Conservation (phyloP, 2,888 invertebrate genomes). For the Noctua comes region DNA sequence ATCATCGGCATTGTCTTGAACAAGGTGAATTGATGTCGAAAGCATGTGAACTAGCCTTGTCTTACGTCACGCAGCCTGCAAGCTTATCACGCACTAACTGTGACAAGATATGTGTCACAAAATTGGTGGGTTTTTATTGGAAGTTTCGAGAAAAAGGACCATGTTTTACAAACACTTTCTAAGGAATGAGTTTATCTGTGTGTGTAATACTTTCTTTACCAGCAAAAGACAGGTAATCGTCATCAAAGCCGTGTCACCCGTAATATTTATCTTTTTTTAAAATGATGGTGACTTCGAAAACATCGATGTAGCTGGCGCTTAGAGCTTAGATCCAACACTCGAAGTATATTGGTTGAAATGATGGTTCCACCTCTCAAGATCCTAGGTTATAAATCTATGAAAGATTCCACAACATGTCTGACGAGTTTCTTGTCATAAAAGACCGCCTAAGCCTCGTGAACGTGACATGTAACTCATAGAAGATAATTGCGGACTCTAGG, state of each 20-base stretch:
- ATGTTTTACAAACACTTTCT: background rate
- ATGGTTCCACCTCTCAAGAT: background rate
- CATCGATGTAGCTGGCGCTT: background rate
- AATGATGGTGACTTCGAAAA: background rate
- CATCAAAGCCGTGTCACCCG: background rate
- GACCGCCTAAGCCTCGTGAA: background rate
- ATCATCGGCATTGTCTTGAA: slow-evolving; percentile 69
- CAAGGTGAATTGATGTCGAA: slow-evolving; percentile 72
- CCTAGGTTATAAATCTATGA: background rate
- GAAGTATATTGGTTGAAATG: background rate
- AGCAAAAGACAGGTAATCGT: background rate
- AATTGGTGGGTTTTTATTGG: background rate
- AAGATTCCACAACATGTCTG: slow-evolving; percentile 1
- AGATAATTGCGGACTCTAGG: slow-evolving; percentile 40
- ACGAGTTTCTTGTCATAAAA: background rate
- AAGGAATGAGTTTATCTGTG: background rate
- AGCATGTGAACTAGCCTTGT: slow-evolving; percentile 68
- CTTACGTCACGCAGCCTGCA: slow-evolving; percentile 63
- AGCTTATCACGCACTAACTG: slow-evolving; percentile 17
- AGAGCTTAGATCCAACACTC: background rate
- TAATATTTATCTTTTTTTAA: too few relatives aligned
- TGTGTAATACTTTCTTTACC: background rate
- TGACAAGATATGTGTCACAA: slow-evolving; percentile 17
- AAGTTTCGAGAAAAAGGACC: background rate
- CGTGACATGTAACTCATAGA: slow-evolving; percentile 16